A percentile compares a stretch with the other conserved stretches of the same genome.
phyloP scores from a whole-genome alignment of 1,140 invertebrate genomes.

The Eriosoma lanigerum region DNA sequence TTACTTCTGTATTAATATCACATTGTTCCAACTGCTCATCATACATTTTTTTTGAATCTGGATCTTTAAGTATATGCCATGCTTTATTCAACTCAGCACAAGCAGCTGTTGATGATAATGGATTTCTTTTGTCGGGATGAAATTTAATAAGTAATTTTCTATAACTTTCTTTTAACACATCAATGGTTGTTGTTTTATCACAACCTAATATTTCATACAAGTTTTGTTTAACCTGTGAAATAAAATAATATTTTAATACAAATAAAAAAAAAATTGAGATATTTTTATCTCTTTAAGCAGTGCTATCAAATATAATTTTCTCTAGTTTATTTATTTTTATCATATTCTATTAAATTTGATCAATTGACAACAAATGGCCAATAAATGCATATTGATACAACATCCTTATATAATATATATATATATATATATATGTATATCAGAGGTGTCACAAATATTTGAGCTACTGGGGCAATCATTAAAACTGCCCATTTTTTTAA shows the following conservation, averaged over 20 bases:
- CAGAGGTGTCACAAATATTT: no score
- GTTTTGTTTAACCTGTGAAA: constrained; percentile 26
- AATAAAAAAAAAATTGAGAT: no score
- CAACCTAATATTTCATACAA: constrained; percentile 50
- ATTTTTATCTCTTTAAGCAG: no score
- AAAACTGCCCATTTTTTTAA: no score
- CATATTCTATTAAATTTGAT: no score
- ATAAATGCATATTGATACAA: no score
- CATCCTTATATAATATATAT: no score
- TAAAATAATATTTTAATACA: neutral
- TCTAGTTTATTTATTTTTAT: no score
- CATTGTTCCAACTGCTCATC: constrained; percentile 41
- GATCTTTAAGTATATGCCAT: constrained; percentile 42
- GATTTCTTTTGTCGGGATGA: constrained; percentile 47
- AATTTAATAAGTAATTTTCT: constrained; percentile 45
- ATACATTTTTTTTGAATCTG: constrained; percentile 40
- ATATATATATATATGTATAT: no score
- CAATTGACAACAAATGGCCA: no score
- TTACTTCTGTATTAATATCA: constrained; percentile 42
- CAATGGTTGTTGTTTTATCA: constrained; percentile 33
- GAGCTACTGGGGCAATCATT: no score
- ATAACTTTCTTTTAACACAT: constrained; percentile 48
- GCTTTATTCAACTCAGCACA: constrained; percentile 40
- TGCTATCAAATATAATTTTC: no score
- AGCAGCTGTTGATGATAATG: neutral